A percentile compares a stretch with the other conserved stretches of the same genome.
Evolutionary conservation across 2,888 invertebrate species (phyloP).

Genomic region (Cephonodes hylas): DNA sequence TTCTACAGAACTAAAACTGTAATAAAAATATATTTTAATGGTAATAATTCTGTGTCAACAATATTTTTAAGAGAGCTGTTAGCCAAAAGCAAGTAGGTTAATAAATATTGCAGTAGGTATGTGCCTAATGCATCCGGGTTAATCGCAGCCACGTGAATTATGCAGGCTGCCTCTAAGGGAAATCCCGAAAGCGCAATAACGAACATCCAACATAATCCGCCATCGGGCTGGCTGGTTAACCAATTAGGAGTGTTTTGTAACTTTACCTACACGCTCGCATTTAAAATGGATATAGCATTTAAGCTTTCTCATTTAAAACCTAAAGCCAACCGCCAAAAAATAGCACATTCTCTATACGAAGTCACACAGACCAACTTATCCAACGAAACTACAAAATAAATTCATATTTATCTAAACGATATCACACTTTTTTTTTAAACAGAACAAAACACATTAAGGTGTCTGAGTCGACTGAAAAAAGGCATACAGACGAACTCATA

Average conservation of each 20-base stretch:
- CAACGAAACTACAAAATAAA: neutral
- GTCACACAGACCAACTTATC: neutral
- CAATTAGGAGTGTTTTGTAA: constrained; percentile 56
- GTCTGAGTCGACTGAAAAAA: neutral
- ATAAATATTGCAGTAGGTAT: constrained; percentile 15
- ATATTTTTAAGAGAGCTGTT: neutral
- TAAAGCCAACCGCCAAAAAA: neutral
- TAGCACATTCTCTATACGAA: neutral
- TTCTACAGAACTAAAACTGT: too few species aligned
- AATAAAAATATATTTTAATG: too few species aligned
- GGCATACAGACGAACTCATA: constrained; percentile 5
- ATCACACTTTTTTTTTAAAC: neutral
- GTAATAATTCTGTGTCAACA: constrained; percentile 13
- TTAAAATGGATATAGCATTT: neutral
- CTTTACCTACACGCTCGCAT: constrained; percentile 22
- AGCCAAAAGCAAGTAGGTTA: neutral
- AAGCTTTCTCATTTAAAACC: neutral
- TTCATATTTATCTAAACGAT: neutral
- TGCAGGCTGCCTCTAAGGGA: constrained; percentile 52
- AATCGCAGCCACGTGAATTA: constrained; percentile 57
- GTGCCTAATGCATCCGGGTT: constrained; percentile 39
- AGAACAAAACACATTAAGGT: neutral
- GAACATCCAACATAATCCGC: constrained; percentile 60
- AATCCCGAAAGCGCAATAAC: constrained; percentile 65
- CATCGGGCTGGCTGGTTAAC: constrained; percentile 55